Conservation (phyloP, 2,797 vertebrate genomes). For the Pagetopsis macropterus region DNA sequence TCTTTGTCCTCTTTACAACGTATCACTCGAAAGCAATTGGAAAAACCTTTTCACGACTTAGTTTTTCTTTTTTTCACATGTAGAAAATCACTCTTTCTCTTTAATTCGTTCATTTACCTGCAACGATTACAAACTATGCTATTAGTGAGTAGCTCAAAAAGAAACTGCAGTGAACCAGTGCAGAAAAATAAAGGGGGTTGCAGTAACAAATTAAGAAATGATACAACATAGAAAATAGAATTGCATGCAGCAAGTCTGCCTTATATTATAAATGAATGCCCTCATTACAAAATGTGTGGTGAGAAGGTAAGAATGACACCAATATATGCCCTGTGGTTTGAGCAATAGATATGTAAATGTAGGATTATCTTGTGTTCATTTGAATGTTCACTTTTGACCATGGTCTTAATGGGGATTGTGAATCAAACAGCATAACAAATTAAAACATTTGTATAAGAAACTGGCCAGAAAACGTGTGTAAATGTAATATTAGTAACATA, state of each 20-base stretch:
- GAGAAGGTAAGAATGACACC: too few species aligned
- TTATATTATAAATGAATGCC: neutral
- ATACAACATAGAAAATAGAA: neutral
- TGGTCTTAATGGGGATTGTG: too few species aligned
- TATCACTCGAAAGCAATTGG: neutral
- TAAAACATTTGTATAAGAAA: too few species aligned
- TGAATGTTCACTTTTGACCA: too few species aligned
- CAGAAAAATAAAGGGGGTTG: neutral
- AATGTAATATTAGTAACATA: too few species aligned
- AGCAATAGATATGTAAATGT: too few species aligned
- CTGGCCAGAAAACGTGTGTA: too few species aligned
- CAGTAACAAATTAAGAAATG: conserved; percentile 1
- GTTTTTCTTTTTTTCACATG: neutral
- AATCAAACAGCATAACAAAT: too few species aligned
- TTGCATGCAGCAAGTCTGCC: neutral
- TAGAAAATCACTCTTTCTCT: neutral
- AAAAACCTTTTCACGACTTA: neutral
- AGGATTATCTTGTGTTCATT: too few species aligned
- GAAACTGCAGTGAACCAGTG: neutral
- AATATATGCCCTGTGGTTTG: too few species aligned
- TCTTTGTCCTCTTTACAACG: neutral
- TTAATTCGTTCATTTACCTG: neutral
- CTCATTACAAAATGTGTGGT: neutral
- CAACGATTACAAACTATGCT: too few species aligned
- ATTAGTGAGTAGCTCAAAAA: neutral